Base-by-base conservation (phyloP, 2,797 vertebrate species). In the Scarus forsteni region DNA sequence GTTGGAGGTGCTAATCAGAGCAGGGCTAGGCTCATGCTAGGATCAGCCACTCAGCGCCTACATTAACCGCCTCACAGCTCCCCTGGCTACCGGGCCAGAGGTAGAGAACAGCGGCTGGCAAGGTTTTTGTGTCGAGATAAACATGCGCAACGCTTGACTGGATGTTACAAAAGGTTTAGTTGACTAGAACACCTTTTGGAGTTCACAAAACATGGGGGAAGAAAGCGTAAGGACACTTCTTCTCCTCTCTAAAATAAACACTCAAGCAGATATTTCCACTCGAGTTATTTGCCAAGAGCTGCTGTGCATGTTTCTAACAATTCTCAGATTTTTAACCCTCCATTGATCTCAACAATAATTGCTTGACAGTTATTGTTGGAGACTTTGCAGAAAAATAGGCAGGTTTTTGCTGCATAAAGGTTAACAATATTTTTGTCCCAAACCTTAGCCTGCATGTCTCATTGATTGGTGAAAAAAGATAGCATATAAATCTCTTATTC, bases 1-100 rank as follows among this genome's bases (percentile, higher is more conserved):
- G 93, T 95, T 93, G 95, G 94, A 96, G 95, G 95, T 95, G 95
- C 96, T 96, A 97, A 96, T 96, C 96, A 96, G 95, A 96, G 95
- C 95, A 94, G 93, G 81, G 79, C 90, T 84, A 71, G 83, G 82
- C 87, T 88, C 87, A 85, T 85, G 88, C 88, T 88, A 87, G 81
- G 89, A 89, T 93, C 90, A 88, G 88, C 85, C 88, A 78, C 84
- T 81, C 85, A 85, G 80, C 53, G 89, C 89, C 90, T 88, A 88
- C 86, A 89, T 91, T 91, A 90, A 80, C 81, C 77, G 87, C 86
- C 91, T 90, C 82, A 80, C 75, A 79, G 81, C 88, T 89, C 87
- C 90, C 84, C 55, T 73, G 86, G 88, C 86, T 83, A 66, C 81
- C 12, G 55, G 83, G 79, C 80, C 85, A 76, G 80, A 79, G 84